phyloP scores from a whole-genome alignment of 2,888 invertebrate species.

The Ditula angustiorana region DNA sequence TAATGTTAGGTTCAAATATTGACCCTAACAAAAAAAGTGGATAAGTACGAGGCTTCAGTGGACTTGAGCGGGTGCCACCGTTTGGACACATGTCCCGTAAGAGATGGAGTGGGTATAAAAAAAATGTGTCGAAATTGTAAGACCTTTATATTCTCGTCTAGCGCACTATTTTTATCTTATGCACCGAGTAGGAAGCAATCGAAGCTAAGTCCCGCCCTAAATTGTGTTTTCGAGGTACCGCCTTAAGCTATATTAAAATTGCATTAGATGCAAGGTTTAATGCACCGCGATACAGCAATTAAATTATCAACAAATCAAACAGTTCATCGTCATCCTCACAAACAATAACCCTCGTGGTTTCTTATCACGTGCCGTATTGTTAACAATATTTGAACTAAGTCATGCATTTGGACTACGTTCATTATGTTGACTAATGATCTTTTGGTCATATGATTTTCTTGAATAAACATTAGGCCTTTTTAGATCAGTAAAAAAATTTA shows the following conservation, averaged over 20 bases:
- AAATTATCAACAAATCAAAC: conserved; percentile 25
- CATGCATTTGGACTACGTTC: conserved; percentile 53
- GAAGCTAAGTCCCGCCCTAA: too few relatives aligned
- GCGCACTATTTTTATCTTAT: too few relatives aligned
- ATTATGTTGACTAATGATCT: conserved; percentile 48
- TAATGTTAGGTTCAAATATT: too few relatives aligned
- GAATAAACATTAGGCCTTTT: conserved; percentile 34
- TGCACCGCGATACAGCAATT: conserved; percentile 8
- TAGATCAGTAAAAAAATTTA: conserved; percentile 22
- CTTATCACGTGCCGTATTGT: conserved; percentile 62
- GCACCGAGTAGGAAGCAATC: too few relatives aligned
- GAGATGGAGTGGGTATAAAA: too few relatives aligned
- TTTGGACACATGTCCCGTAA: too few relatives aligned
- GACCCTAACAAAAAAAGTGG: too few relatives aligned
- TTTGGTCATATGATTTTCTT: conserved; percentile 34
- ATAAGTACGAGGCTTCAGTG: too few relatives aligned
- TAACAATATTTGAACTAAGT: conserved; percentile 62
- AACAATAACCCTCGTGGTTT: conserved; percentile 51
- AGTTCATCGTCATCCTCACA: conserved; percentile 51
- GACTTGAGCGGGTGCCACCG: too few relatives aligned
- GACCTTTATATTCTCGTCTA: too few relatives aligned
- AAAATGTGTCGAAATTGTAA: too few relatives aligned
- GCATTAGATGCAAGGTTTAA: conserved; percentile 16
- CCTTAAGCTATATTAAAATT: not conserved
- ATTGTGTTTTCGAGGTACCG: too few relatives aligned